phyloP scores from a whole-genome alignment of 2,113 vertebrate species.

The Heterotis niloticus region DNA sequence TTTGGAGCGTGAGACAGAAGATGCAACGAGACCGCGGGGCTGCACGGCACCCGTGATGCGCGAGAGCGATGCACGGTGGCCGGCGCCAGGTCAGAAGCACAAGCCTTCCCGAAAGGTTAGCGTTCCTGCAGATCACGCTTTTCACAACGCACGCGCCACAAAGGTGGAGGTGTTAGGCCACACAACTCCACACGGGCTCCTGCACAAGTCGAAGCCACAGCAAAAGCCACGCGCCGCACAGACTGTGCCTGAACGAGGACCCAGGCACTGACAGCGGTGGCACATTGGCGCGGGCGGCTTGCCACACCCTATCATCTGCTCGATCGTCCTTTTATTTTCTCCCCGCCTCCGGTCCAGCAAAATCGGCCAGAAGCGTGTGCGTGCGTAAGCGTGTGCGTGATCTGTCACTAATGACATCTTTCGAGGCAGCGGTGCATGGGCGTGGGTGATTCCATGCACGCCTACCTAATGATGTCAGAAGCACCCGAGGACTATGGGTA shows the following conservation, averaged over 20 bases:
- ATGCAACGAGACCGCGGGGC: no score
- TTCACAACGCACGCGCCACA: no score
- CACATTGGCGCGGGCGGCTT: neutral
- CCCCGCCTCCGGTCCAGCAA: slow-evolving; percentile 3
- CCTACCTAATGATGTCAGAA: slow-evolving; percentile 38
- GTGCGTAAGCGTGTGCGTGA: slow-evolving; percentile 21
- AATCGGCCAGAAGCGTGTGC: slow-evolving; percentile 17
- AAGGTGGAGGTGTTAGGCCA: no score
- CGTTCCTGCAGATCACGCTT: neutral
- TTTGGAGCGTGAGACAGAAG: neutral
- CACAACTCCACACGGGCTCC: no score
- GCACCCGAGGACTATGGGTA: slow-evolving; percentile 18
- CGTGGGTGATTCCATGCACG: slow-evolving; percentile 37
- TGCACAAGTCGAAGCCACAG: no score
- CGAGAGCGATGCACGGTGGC: no score
- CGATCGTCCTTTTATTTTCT: neutral
- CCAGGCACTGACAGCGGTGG: no score
- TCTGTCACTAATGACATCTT: slow-evolving; percentile 4
- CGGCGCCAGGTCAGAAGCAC: no score
- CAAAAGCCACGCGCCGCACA: neutral
- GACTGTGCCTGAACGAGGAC: neutral
- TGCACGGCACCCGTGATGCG: no score
- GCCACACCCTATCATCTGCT: neutral
- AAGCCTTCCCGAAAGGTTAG: neutral
- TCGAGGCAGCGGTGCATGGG: slow-evolving; percentile 14